A percentile compares a stretch with the other conserved stretches of the same genome.
Conservation (phyloP, 2,888 invertebrate species). For the Sturmia bella region DNA sequence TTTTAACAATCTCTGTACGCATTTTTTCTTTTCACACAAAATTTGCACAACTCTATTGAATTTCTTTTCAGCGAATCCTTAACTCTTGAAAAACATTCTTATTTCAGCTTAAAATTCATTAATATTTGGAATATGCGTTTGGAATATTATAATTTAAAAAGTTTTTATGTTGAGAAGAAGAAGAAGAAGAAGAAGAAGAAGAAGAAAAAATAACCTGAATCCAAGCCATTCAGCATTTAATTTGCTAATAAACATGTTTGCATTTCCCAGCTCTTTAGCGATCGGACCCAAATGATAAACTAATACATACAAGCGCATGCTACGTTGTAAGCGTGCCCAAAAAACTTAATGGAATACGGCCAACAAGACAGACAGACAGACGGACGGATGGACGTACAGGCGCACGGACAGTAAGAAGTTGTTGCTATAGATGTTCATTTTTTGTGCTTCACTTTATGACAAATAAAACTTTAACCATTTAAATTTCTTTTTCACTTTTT, state of each 20-base stretch:
- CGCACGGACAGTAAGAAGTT: slow-evolving; percentile 16
- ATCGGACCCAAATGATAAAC: slow-evolving; percentile 65
- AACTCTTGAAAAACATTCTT: slow-evolving; percentile 36
- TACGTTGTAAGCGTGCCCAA: slow-evolving; percentile 61
- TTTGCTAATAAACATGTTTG: slow-evolving; percentile 56
- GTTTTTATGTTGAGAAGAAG: slow-evolving; percentile 15
- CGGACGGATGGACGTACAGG: no score
- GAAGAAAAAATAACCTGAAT: slow-evolving; percentile 37
- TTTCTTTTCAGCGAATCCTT: slow-evolving; percentile 17
- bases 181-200: no score
- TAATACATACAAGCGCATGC: slow-evolving; percentile 44
- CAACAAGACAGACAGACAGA: no score
- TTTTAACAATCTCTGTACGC: background rate
- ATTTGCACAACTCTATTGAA: slow-evolving; percentile 25
- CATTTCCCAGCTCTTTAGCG: slow-evolving; percentile 56
- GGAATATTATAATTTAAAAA: slow-evolving; percentile 56
- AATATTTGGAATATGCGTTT: slow-evolving; percentile 38
- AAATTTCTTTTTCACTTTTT: slow-evolving; percentile 54
- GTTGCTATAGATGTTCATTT: background rate
- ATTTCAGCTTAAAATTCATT: slow-evolving; percentile 11
- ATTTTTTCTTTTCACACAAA: slow-evolving; percentile 14
- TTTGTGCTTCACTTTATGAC: background rate
- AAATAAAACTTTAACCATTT: slow-evolving; percentile 52
- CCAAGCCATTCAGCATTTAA: slow-evolving; percentile 46
- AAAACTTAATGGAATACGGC: slow-evolving; percentile 56